A percentile compares a stretch with the other conserved stretches of the same genome.
Conservation (phyloP, 2,797 vertebrate species). For the Melanotaenia pygmaea region DNA sequence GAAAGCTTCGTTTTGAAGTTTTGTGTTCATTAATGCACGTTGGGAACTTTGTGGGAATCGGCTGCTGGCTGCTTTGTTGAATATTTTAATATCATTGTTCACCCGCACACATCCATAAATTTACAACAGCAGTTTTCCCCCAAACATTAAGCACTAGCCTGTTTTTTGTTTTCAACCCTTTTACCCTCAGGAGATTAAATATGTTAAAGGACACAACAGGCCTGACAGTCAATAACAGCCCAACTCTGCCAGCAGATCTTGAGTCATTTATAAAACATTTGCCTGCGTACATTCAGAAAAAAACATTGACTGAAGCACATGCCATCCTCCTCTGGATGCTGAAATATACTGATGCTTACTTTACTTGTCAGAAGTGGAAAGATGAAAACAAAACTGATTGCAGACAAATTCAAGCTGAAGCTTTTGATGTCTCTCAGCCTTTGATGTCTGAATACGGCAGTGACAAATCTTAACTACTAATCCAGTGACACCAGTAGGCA, state of each 20-base stretch:
- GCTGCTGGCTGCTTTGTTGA: conserved; percentile 37
- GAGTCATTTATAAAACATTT: neutral
- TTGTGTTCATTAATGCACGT: conserved; percentile 19
- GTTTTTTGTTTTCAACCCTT: conserved; percentile 1
- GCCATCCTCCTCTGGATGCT: neutral
- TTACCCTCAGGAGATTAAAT: conserved; percentile 5
- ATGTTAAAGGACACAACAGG: neutral
- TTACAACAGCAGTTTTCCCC: conserved; percentile 24
- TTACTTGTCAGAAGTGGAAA: neutral
- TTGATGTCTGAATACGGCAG: conserved; percentile 15
- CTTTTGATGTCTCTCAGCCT: neutral
- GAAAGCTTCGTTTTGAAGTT: conserved; percentile 20
- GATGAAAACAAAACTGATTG: conserved; percentile 5
- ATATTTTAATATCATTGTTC: conserved; percentile 34
- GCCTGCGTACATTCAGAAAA: neutral
- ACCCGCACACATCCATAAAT: conserved; percentile 12
- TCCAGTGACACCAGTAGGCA: neutral
- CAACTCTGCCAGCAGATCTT: neutral
- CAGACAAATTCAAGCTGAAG: neutral
- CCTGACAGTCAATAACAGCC: neutral
- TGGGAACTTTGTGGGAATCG: conserved; percentile 18
- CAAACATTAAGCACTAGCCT: neutral
- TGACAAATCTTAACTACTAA: conserved; percentile 3
- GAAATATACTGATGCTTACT: neutral
- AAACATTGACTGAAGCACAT: neutral